phyloP scores from a whole-genome alignment of 2,888 invertebrate genomes.

The Vanessa cardui region DNA sequence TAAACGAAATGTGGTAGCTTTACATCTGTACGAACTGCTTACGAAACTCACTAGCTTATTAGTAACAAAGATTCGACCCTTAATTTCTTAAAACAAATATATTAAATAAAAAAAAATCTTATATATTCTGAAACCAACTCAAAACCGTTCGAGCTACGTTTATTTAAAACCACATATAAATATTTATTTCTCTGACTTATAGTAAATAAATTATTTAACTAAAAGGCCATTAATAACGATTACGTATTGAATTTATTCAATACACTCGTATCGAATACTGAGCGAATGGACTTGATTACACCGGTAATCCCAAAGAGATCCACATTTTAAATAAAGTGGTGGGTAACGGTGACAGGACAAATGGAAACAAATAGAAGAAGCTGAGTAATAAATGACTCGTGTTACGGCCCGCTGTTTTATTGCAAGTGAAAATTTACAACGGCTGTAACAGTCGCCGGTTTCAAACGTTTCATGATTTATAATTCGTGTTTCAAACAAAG shows the following conservation, averaged over 20 bases:
- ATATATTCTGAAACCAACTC: too few relatives aligned
- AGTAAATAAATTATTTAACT: not conserved
- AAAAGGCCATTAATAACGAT: conserved; percentile 12
- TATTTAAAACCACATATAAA: too few relatives aligned
- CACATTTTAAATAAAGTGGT: conserved; percentile 61
- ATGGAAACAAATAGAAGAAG: conserved; percentile 72
- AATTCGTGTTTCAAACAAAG: not conserved
- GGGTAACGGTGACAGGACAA: conserved; percentile 65
- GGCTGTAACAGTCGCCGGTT: conserved; percentile 36
- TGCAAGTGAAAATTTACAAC: conserved; percentile 58
- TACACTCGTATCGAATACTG: conserved; percentile 4
- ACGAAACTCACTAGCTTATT: too few relatives aligned
- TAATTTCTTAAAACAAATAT: too few relatives aligned
- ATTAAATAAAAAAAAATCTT: too few relatives aligned
- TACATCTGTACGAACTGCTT: too few relatives aligned
- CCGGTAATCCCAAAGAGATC: conserved; percentile 51
- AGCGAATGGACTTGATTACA: conserved; percentile 62
- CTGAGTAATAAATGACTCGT: conserved; percentile 60
- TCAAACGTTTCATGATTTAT: conserved; percentile 36
- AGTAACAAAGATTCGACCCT: too few relatives aligned
- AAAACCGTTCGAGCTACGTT: too few relatives aligned
- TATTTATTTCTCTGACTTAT: not conserved
- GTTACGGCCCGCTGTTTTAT: conserved; percentile 57
- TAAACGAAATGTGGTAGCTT: too few relatives aligned
- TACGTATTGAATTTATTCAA: not conserved